Evolutionary conservation across 2,888 invertebrate genomes (phyloP).

Genomic region (Eustalomyia histrio): DNA sequence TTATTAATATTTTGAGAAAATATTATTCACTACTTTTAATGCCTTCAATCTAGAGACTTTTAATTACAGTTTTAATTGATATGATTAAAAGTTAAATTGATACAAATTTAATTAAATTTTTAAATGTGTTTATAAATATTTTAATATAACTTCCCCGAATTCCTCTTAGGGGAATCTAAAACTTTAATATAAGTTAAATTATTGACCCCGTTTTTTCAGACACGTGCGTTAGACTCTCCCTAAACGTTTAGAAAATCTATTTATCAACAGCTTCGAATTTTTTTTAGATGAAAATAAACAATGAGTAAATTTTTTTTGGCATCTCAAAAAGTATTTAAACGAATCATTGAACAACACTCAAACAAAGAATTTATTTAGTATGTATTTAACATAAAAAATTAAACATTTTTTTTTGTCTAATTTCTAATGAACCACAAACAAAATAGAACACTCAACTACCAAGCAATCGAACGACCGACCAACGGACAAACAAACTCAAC

Average conservation of each 20-base stretch:
- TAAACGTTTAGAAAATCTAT: background rate
- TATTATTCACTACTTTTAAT: no score
- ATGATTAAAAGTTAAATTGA: no score
- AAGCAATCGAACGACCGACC: background rate
- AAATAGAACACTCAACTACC: conserved; percentile 41
- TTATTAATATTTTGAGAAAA: no score
- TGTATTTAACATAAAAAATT: conserved; percentile 2
- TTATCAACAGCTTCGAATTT: background rate
- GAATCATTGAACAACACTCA: conserved; percentile 36
- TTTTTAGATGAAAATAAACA: conserved; percentile 27
- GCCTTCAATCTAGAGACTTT: no score
- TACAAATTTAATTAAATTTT: no score
- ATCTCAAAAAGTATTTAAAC: conserved; percentile 32
- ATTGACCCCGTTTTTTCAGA: background rate
- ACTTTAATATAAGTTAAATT: background rate
- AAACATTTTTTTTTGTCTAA: conserved; percentile 8
- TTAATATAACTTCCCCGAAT: no score
- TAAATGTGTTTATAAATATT: no score
- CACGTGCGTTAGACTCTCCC: background rate
- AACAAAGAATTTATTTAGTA: conserved; percentile 11
- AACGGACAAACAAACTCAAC: background rate
- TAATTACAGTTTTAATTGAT: no score
- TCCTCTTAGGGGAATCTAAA: no score
- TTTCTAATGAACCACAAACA: conserved; percentile 55
- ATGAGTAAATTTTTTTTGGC: conserved; percentile 49